These are phyloP conservation scores for Ramphastos sulfuratus DNA, from an alignment of 2,113 vertebrate species.

Conservation along the genomic window DNA sequence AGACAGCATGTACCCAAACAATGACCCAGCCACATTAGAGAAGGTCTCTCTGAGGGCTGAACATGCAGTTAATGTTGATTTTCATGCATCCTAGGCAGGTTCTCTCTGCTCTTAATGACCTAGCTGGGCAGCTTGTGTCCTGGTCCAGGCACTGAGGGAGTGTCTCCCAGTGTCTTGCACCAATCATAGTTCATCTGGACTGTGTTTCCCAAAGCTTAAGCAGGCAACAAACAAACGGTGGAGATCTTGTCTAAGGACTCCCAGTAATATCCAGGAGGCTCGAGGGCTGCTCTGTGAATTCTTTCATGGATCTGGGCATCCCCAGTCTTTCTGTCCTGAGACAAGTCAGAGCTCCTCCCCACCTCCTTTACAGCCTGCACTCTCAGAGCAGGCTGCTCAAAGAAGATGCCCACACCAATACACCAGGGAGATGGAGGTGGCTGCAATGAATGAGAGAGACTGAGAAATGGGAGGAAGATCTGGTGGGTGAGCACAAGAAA, in stretches of 20 bases:
- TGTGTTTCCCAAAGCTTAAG: not conserved
- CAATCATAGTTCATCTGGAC: not conserved
- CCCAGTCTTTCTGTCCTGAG: not conserved
- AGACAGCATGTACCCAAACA: conserved; percentile 2
- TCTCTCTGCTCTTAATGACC: not conserved
- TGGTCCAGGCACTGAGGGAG: not conserved
- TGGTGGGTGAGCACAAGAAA: not conserved
- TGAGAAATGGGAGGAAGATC: not conserved
- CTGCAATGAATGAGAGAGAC: not conserved
- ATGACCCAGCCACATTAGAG: not conserved
- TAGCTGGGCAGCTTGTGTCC: not conserved
- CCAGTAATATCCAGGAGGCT: not conserved
- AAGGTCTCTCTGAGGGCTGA: not conserved
- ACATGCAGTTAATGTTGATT: rapidly evolving
- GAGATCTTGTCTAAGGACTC: not conserved
- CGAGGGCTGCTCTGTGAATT: not conserved
- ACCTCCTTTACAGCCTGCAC: not conserved
- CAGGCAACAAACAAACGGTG: rapidly evolving
- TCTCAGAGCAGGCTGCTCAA: not conserved
- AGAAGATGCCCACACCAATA: not conserved
- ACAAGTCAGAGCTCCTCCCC: not conserved
- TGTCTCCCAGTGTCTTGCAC: not conserved
- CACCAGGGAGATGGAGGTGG: not conserved
- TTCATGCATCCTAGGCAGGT: not conserved
- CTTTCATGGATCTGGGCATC: not conserved